A percentile compares a stretch with the other conserved stretches of the same genome.
Conservation (phyloP, 35 echinoderm and acorn worm species). For the Patiria miniata region DNA sequence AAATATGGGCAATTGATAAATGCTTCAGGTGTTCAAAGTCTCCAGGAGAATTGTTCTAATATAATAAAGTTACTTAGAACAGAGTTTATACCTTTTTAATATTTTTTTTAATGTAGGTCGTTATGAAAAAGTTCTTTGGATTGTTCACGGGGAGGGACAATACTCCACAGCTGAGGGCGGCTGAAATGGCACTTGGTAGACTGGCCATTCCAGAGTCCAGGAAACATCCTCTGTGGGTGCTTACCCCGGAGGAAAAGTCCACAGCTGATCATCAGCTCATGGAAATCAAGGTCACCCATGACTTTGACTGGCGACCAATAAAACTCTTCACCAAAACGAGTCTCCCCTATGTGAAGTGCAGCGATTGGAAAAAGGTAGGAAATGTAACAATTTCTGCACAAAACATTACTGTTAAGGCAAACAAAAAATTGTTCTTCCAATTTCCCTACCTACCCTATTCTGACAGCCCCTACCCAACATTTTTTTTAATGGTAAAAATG, state of each 20-base stretch:
- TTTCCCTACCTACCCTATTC: no score
- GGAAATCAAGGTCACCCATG: not conserved
- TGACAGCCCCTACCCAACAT: no score
- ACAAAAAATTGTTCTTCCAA: no score
- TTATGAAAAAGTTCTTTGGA: slow-evolving; percentile 4
- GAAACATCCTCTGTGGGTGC: not conserved
- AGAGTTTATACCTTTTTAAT: not conserved
- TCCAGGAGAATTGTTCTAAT: no score
- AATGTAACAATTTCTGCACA: no score
- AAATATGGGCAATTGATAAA: no score
- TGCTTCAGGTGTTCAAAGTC: no score
- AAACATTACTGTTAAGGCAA: no score
- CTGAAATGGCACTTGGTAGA: not conserved
- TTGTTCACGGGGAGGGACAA: not conserved
- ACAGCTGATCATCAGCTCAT: not conserved
- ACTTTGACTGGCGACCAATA: not conserved
- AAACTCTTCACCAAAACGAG: not conserved
- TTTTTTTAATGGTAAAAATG: no score
- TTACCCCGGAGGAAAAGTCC: not conserved
- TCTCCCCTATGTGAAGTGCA: not conserved
- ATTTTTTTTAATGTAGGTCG: not conserved
- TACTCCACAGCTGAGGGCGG: not conserved
- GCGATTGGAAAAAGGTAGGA: slow-evolving; percentile 13
- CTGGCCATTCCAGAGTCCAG: not conserved
- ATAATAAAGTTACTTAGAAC: no score